Conservation (phyloP, 1,140 invertebrate genomes). For the Ctenoplectra terminalis region DNA sequence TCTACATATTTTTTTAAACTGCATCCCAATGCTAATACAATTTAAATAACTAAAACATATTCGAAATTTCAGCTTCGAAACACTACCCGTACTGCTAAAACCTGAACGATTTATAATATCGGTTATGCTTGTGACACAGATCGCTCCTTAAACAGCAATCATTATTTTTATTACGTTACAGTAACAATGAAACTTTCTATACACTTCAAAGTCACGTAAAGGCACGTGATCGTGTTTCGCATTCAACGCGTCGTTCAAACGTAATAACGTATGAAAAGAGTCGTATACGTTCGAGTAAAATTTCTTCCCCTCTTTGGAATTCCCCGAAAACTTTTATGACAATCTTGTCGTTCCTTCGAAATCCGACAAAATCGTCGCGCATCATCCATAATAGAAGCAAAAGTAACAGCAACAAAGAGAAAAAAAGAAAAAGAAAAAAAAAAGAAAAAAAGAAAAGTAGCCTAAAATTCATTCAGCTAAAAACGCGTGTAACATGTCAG, state of each 20-base stretch:
- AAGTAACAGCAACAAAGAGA: not conserved
- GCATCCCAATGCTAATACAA: too few relatives aligned
- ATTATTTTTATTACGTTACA: too few relatives aligned
- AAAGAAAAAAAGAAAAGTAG: not conserved
- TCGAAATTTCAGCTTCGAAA: not conserved
- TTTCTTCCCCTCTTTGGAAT: not conserved
- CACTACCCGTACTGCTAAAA: not conserved
- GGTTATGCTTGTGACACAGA: too few relatives aligned
- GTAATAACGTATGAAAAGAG: constrained; percentile 13
- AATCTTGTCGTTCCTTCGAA: not conserved
- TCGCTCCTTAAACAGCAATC: too few relatives aligned
- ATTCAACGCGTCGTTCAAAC: not conserved
- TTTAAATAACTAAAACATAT: too few relatives aligned
- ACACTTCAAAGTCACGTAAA: not conserved
- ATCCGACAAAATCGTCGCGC: too few relatives aligned
- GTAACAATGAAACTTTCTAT: constrained; percentile 6
- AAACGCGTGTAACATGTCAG: not conserved
- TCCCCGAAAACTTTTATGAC: not conserved
- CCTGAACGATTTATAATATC: too few relatives aligned
- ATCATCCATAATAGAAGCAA: too few relatives aligned
- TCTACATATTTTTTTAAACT: too few relatives aligned
- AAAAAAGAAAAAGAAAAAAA: too few relatives aligned
- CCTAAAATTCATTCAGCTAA: not conserved
- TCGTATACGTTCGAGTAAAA: not conserved
- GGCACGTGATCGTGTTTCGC: constrained; percentile 1